These are phyloP conservation scores for Leptopilina clavipes DNA, from an alignment of 1,140 invertebrate species.

Conservation along the genomic window DNA sequence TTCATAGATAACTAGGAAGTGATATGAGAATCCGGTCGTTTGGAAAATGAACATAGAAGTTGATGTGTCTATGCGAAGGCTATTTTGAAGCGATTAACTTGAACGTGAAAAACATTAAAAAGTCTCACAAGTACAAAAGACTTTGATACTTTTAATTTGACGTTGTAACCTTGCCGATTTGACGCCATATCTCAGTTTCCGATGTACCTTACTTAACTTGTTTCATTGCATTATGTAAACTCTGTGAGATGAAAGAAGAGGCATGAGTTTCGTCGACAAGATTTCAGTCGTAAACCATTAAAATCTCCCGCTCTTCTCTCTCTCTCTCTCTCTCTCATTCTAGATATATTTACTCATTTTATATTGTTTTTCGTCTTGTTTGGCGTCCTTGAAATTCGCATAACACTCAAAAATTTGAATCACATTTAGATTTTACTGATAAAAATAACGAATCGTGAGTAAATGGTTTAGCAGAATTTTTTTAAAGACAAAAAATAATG, in stretches of 20 bases:
- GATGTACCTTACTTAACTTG: conserved; percentile 45
- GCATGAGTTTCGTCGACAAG: conserved; percentile 30
- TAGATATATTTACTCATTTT: neutral
- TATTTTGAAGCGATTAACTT: conserved; percentile 10
- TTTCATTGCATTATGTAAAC: conserved; percentile 49
- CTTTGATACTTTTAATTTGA: conserved; percentile 49
- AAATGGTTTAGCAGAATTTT: too few relatives aligned
- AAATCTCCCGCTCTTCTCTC: neutral
- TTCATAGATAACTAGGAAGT: conserved; percentile 25
- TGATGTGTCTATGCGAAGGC: conserved; percentile 17
- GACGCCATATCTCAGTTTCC: conserved; percentile 38
- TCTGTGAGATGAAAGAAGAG: conserved; percentile 41
- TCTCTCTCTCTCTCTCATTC: neutral
- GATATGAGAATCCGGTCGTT: conserved; percentile 28
- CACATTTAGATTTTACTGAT: neutral
- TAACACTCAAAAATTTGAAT: neutral
- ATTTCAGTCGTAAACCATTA: neutral
- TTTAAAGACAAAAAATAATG: too few relatives aligned
- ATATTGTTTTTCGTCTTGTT: neutral
- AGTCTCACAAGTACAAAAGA: conserved; percentile 28
- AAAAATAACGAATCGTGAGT: too few relatives aligned
- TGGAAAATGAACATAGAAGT: neutral
- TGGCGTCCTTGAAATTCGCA: neutral
- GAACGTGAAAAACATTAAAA: neutral
- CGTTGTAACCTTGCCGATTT: conserved; percentile 49